A percentile compares a stretch with the other conserved stretches of the same genome.
phyloP scores from a whole-genome alignment of 2,113 vertebrate species.

The Syngnathus typhle region DNA sequence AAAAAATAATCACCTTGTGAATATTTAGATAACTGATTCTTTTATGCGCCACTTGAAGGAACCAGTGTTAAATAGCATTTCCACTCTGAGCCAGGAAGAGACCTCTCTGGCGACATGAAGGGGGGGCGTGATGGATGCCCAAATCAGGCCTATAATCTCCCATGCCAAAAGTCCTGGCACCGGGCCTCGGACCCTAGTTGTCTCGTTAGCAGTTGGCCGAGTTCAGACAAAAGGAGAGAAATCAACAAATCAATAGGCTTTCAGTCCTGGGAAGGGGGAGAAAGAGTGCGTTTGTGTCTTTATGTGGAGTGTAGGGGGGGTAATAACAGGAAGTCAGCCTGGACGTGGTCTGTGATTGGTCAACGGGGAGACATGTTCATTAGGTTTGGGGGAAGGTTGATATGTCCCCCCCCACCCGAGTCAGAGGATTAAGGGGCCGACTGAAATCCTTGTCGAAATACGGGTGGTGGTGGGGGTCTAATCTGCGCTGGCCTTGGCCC shows the following conservation, averaged over 20 bases:
- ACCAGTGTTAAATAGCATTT: not conserved
- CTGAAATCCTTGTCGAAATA: slow-evolving; percentile 43
- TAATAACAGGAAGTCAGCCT: slow-evolving; percentile 13
- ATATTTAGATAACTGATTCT: too few species aligned
- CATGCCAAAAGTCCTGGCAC: slow-evolving; percentile 59
- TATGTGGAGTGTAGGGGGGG: slow-evolving; percentile 5
- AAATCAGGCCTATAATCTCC: slow-evolving; percentile 55
- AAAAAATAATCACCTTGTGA: too few species aligned
- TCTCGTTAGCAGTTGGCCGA: slow-evolving; percentile 49
- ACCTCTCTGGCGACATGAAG: slow-evolving; percentile 7
- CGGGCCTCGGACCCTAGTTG: slow-evolving; percentile 48
- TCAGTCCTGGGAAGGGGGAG: slow-evolving; percentile 35
- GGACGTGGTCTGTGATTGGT: slow-evolving; percentile 20
- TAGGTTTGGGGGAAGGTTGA: slow-evolving; percentile 34
- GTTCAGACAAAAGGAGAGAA: slow-evolving; percentile 61
- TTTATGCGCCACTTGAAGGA: not conserved
- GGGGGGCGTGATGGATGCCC: slow-evolving; percentile 57
- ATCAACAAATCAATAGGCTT: slow-evolving; percentile 68
- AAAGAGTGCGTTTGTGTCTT: slow-evolving; percentile 10
- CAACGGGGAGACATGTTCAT: slow-evolving; percentile 49
- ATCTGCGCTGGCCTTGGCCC: slow-evolving; percentile 60
- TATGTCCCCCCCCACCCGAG: slow-evolving; percentile 27
- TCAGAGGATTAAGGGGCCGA: slow-evolving; percentile 57
- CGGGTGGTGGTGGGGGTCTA: slow-evolving; percentile 40
- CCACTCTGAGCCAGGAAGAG: not conserved